Evolutionary conservation across 2,113 vertebrate genomes (phyloP).

Genomic region (Tetrao urogallus): DNA sequence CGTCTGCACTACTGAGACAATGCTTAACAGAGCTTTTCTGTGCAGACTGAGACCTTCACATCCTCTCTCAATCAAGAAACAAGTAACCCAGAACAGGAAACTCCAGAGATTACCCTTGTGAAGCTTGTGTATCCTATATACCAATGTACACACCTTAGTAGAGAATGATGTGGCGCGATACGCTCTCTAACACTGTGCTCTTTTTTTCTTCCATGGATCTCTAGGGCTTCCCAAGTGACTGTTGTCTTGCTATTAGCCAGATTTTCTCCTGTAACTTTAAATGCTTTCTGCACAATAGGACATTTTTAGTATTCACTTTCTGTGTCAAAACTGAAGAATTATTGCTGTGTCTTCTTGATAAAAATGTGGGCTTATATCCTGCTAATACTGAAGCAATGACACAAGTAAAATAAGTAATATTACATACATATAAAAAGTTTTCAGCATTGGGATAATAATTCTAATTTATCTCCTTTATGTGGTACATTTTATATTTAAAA

Average conservation of each 20-base stretch:
- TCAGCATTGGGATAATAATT: neutral
- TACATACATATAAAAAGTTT: neutral
- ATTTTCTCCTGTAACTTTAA: neutral
- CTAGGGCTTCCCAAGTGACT: neutral
- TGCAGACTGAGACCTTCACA: neutral
- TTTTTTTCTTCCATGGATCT: neutral
- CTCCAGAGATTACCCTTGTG: accelerated
- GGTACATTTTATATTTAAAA: neutral
- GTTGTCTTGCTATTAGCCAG: neutral
- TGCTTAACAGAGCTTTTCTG: neutral
- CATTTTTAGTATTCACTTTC: neutral
- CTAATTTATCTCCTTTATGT: neutral
- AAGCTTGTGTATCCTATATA: neutral
- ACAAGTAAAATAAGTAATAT: neutral
- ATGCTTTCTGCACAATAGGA: neutral
- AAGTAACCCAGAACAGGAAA: neutral
- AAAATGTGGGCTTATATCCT: neutral
- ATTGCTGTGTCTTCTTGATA: neutral
- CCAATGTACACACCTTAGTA: neutral
- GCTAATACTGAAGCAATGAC: neutral
- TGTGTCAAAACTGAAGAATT: neutral
- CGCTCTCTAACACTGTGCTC: neutral
- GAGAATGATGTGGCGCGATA: neutral
- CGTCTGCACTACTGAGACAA: neutral
- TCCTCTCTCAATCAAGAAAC: neutral